These are phyloP conservation scores for Callyntrura sp. DNA, from an alignment of 2,888 invertebrate genomes.

Conservation along the genomic window DNA sequence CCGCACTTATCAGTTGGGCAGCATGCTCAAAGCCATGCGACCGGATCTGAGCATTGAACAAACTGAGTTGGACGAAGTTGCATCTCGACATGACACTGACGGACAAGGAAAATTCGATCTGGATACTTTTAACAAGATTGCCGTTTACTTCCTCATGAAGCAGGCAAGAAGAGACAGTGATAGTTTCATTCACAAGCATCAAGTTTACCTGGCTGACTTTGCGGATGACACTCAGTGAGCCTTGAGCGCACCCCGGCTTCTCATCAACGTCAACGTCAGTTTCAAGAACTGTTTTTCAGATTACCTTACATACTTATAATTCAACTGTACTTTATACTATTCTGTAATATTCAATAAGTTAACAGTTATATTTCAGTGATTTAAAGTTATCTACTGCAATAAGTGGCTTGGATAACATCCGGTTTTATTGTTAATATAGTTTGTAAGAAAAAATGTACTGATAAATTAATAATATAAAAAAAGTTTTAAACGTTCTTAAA, in stretches of 20 bases:
- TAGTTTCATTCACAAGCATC: constrained; percentile 76
- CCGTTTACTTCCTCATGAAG: constrained; percentile 74
- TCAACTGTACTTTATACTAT: background rate
- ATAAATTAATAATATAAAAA: background rate
- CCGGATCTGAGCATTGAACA: constrained; percentile 74
- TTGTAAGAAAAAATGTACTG: constrained; percentile 2
- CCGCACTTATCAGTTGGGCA: constrained; percentile 78
- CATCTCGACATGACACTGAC: constrained; percentile 72
- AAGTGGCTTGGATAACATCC: background rate
- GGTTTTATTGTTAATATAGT: background rate
- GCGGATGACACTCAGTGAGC: background rate
- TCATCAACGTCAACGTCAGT: constrained; percentile 11
- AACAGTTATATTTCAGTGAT: background rate
- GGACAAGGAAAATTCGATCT: constrained; percentile 78
- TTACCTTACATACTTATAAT: background rate
- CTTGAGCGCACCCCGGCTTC: background rate
- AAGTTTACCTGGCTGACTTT: constrained; percentile 77
- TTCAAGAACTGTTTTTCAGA: background rate
- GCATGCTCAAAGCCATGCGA: constrained; percentile 76
- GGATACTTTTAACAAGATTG: constrained; percentile 78
- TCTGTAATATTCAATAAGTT: background rate
- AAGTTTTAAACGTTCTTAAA: background rate
- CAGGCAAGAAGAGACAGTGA: constrained; percentile 77
- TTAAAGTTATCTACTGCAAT: background rate
- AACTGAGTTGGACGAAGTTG: constrained; percentile 70